phyloP scores from a whole-genome alignment of 2,113 vertebrate species.

The Gymnorhina tibicen region DNA sequence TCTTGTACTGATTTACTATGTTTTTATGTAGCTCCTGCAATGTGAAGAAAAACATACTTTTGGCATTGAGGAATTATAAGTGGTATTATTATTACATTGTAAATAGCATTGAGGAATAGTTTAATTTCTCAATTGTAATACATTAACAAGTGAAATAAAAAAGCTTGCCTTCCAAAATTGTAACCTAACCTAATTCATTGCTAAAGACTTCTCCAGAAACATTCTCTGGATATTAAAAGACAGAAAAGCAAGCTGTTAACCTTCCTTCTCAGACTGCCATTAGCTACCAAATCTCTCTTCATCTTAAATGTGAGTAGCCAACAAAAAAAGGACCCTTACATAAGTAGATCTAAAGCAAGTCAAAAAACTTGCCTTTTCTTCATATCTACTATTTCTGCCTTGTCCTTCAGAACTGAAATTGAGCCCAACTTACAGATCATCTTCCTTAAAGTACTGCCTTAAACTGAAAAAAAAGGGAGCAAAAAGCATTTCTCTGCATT shows the following conservation, averaged over 20 bases:
- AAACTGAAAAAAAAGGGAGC: not conserved
- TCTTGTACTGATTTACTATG: slow-evolving; percentile 86
- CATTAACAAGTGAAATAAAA: not conserved
- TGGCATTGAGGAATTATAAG: not conserved
- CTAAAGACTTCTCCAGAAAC: not conserved
- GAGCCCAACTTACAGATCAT: rapidly evolving
- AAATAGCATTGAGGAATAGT: not conserved
- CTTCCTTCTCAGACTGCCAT: not conserved
- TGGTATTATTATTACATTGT: not conserved
- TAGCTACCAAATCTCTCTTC: not conserved
- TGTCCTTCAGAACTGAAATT: not conserved
- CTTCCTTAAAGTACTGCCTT: not conserved
- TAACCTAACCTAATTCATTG: not conserved
- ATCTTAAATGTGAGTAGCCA: not conserved
- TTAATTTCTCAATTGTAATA: not conserved
- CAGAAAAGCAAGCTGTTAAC: not conserved
- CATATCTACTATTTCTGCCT: not conserved
- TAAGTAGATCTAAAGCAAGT: not conserved
- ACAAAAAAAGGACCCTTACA: not conserved
- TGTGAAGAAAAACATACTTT: not conserved
- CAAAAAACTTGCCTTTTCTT: not conserved
- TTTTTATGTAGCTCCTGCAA: slow-evolving; percentile 88
- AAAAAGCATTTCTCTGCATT: not conserved
- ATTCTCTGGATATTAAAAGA: not conserved
- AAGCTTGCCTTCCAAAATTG: not conserved